Percentiles rank a stretch among this genome's conserved stretches.
These are phyloP conservation scores for Eciton burchellii DNA, from an alignment of 1,140 invertebrate genomes.

Conservation along the genomic window DNA sequence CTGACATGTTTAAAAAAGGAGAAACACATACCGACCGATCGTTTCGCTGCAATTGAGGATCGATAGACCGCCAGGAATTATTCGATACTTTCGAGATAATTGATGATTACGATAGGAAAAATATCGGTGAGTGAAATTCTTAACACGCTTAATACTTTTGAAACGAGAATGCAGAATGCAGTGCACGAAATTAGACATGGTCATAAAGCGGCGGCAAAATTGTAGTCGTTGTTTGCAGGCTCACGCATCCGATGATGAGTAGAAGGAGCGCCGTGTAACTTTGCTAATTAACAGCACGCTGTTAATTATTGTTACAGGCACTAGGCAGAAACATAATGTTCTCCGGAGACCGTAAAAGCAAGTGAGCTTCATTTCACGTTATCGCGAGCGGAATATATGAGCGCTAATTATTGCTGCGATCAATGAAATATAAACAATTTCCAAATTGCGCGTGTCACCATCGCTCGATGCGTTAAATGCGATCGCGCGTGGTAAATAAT, in stretches of 20 bases:
- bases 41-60: neutral
- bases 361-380: slow-evolving; percentile 45
- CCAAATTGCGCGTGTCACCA: neutral
- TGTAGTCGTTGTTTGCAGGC: slow-evolving; percentile 34
- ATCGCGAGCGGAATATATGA: neutral
- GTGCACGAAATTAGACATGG: slow-evolving; percentile 43
- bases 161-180: slow-evolving; percentile 17
- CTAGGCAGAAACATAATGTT: slow-evolving; percentile 42
- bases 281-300: slow-evolving; percentile 71
- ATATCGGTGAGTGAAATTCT: no score
- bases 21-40: neutral
- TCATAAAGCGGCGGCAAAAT: slow-evolving; percentile 39
- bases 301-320: slow-evolving; percentile 73
- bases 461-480: no score
- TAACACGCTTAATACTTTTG: slow-evolving; percentile 6
- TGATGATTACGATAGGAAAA: no score
- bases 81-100: neutral
- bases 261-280: slow-evolving; percentile 61
- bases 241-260: slow-evolving; percentile 27
- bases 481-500: no score
- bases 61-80: neutral
- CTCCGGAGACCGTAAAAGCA: neutral
- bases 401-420: slow-evolving; percentile 1
- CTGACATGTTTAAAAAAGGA: neutral
- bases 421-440: slow-evolving; percentile 2